Evolutionary conservation across 2,797 vertebrate species (phyloP).

Genomic region (Anguilla pacifica): DNA sequence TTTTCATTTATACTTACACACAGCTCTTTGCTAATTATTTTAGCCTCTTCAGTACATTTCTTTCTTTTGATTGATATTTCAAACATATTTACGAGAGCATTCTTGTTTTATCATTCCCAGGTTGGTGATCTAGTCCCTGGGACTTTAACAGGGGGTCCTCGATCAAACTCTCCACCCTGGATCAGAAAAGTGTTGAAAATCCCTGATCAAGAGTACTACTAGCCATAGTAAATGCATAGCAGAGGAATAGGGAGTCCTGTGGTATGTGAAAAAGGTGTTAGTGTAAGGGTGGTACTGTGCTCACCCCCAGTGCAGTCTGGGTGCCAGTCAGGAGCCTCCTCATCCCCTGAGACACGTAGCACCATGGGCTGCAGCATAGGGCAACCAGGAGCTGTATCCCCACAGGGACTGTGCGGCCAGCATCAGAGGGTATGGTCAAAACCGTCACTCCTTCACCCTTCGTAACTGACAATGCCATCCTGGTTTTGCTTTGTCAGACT

Average conservation of each 20-base stretch:
- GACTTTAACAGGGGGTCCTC: too few relatives aligned
- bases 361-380: slow-evolving; percentile 65
- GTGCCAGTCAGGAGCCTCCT: slow-evolving; percentile 33
- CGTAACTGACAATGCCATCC: slow-evolving; percentile 61
- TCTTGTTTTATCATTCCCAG: not conserved
- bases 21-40: not conserved
- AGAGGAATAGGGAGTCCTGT: not conserved
- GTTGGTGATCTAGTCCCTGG: not conserved
- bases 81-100: not conserved
- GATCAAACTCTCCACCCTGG: too few relatives aligned
- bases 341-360: slow-evolving; percentile 52
- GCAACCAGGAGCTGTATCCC: slow-evolving; percentile 63
- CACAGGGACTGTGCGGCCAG: slow-evolving; percentile 54
- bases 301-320: slow-evolving; percentile 58
- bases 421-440: slow-evolving; percentile 59
- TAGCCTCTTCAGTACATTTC: not conserved
- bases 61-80: not conserved
- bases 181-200: too few relatives aligned
- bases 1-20: not conserved
- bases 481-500: slow-evolving; percentile 22
- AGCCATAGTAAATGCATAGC: not conserved
- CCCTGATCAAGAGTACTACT: too few relatives aligned
- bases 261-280: not conserved
- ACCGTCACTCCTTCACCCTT: slow-evolving; percentile 59
- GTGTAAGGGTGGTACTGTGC: slow-evolving; percentile 22